Percentiles rank a stretch among this genome's conserved stretches.
These are phyloP conservation scores for Calosoma granatense DNA, from an alignment of 1,140 invertebrate species.

Conservation along the genomic window DNA sequence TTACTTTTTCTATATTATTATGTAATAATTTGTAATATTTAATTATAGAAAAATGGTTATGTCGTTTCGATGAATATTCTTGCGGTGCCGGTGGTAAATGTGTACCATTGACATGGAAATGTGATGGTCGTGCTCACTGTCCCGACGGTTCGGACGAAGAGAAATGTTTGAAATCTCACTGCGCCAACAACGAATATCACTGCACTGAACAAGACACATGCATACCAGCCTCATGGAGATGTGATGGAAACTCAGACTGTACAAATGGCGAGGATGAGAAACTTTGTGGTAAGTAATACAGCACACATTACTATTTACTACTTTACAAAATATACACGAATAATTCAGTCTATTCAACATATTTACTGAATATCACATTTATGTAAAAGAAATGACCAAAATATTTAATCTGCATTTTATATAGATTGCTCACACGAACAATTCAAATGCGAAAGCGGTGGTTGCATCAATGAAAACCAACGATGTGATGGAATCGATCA, in stretches of 20 bases:
- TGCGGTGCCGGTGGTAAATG: constrained; percentile 39
- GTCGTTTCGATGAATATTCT: constrained; percentile 46
- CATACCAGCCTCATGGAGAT: constrained; percentile 45
- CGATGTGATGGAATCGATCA: constrained; percentile 50
- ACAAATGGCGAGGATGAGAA: constrained; percentile 54
- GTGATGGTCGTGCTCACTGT: constrained; percentile 59
- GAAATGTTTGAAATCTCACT: constrained; percentile 40
- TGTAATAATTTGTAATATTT: too few species aligned
- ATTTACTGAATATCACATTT: too few species aligned
- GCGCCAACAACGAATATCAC: constrained; percentile 44
- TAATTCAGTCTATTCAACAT: too few species aligned
- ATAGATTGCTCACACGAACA: constrained; percentile 42
- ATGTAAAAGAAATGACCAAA: too few species aligned
- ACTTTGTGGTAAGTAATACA: constrained; percentile 35
- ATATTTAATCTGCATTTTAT: too few species aligned
- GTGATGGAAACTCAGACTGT: constrained; percentile 54
- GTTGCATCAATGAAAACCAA: constrained; percentile 42
- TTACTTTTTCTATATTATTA: too few species aligned
- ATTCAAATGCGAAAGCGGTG: constrained; percentile 49
- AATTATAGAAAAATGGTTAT: constrained; percentile 40
- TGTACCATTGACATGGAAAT: constrained; percentile 47
- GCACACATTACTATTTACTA: too few species aligned
- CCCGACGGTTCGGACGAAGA: constrained; percentile 52
- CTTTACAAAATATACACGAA: too few species aligned
- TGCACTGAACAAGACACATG: constrained; percentile 46